Evolutionary conservation across 1,140 invertebrate genomes (phyloP), one percentile per base, ranked within the genome.

Genomic region (Vollenhovia emeryi): DNA sequence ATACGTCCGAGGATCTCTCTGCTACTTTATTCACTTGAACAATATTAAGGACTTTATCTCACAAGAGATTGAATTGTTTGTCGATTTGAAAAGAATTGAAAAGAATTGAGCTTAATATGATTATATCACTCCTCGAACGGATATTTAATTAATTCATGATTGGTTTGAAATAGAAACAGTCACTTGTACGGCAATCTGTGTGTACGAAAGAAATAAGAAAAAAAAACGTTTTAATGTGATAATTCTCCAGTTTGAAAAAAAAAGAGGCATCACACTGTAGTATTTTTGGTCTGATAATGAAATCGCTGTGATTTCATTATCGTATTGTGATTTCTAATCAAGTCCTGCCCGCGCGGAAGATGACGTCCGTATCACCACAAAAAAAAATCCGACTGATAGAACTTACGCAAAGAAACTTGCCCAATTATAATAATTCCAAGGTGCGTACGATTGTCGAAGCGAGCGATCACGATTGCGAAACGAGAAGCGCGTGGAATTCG

Each of bases 331-430:
- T 64, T 64, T 66, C 7, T 24, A 43, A 66, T 69, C 11, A 18
- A 36, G 11, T n/a, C 9, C 5, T 9, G 24, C 8, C n/a, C n/a
- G 18, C n/a, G 30, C 3, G 24, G 9, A 60, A 60, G 3, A 60
- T 30, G 21, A 62, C 36, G 13, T 57, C 5, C 1, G 27, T 78
- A 45, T 74, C n/a, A 33, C n/a, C 57, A 24, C 11, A n/a, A 48
- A 66, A n/a, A 48, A 66, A 36, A 57, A 66, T 78, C 24, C 3
- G 59, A 78, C 30, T 66, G 43, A 66, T 78, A 24, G 21, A 78
- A 78, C 2, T 13, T 33, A 60, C 30, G 30, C n/a, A 50, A 48
- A 15, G 9, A 66, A 66, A 30, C 43, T 78, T 15, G 60, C 43
- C 59, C 60, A 62, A 78, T 52, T 50, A 50, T 78, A 24, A 11